A percentile compares a stretch with the other conserved stretches of the same genome.
phyloP scores from a whole-genome alignment of 2,797 vertebrate species.

The Morelia viridis region DNA sequence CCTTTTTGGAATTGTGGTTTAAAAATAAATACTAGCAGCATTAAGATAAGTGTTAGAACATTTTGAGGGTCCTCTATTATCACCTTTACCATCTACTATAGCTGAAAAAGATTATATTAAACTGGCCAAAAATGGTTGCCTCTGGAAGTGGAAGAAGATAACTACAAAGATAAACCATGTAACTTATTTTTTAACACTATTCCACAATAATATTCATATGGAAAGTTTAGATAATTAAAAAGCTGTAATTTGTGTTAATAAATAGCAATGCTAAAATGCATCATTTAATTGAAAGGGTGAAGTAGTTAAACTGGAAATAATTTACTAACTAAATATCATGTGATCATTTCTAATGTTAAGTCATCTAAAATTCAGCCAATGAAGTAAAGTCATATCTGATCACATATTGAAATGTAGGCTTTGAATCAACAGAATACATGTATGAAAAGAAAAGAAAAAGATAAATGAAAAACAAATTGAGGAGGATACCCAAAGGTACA shows the following conservation, averaged over 20 bases:
- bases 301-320: neutral
- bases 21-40: neutral
- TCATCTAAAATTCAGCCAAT: slow-evolving; percentile 45
- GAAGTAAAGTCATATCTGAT: slow-evolving; percentile 59
- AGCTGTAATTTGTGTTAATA: neutral
- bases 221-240: neutral
- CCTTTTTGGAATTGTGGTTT: neutral
- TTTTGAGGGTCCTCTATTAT: no score
- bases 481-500: slow-evolving; percentile 19
- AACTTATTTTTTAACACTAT: neutral
- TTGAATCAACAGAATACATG: slow-evolving; percentile 54
- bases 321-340: slow-evolving; percentile 21
- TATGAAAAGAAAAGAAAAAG: slow-evolving; percentile 61
- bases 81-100: neutral
- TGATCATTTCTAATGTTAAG: slow-evolving; percentile 44
- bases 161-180: neutral
- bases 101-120: neutral
- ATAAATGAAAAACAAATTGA: slow-evolving; percentile 52
- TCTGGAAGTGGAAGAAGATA: neutral
- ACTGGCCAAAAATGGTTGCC: neutral
- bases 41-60: neutral
- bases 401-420: slow-evolving; percentile 46
- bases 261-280: slow-evolving; percentile 23
- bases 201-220: neutral
- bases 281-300: slow-evolving; percentile 25